Evolutionary conservation across 1,140 invertebrate species (phyloP), one percentile per base, ranked within the genome.

Genomic region (Delia radicum): DNA sequence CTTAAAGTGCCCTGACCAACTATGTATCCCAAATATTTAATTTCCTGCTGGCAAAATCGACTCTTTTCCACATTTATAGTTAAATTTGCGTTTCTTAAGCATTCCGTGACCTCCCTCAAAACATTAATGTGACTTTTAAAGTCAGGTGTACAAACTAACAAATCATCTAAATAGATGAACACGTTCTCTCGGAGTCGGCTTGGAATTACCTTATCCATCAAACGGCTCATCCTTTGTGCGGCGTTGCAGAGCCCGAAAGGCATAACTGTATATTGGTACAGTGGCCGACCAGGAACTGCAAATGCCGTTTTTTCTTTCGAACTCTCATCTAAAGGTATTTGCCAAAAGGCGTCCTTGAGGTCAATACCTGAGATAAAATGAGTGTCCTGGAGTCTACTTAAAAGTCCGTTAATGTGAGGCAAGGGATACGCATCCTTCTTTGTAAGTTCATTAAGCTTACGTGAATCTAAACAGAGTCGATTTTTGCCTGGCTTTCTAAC

Each of bases 1-100:
- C 27, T 26, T 6, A 76, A 13, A 37, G 87, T 89, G 2, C 75
- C 75, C 13, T 76, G 18, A 10, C 75, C 75, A 13, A 76, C 67
- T 7, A 76, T 37, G n/a, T 76, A 46, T n/a, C 69, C 67, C 8
- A 76, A 37, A 28, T 76, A 76, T 73, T 63, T 61, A 29, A 76
- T 67, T 31, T 76, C 55, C 29, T 29, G n/a, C 10, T 89, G 79
- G 28, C 87, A 88, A 3, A 90, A 77, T 28, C 82, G 87, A 82
- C 2, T 82, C 74, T 76, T 76, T 13, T 48, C 71, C 3, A 76
- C 37, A n/a, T 76, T 76, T 18, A 76, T 76, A 3, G 75, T 76
- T 1, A 73, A 27, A 5, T 48, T 48, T 29, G 72, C 55, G 13
- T 5, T 7, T 18, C 26, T 21, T n/a, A 76, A 42, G 8, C 73